Evolutionary conservation across 1,140 invertebrate species (phyloP).

Genomic region (Bombus balteatus): DNA sequence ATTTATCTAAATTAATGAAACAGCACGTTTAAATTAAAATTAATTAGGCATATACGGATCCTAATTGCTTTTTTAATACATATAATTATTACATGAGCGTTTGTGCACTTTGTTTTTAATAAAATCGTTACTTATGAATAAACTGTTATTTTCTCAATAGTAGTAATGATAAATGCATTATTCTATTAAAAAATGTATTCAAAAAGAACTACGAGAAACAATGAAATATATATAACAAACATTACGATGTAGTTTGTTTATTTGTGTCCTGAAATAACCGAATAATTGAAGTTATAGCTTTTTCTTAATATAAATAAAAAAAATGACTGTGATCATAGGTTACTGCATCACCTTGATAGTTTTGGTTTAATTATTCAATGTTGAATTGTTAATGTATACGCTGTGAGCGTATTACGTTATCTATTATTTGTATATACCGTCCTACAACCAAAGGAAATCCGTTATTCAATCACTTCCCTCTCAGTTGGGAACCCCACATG

Average conservation of each 20-base stretch:
- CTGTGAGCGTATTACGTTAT: background rate
- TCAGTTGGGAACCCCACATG: slow-evolving; percentile 37
- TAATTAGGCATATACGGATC: background rate
- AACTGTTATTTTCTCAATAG: slow-evolving; percentile 9
- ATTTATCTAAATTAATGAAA: slow-evolving; percentile 12
- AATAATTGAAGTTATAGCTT: background rate
- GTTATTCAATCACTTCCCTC: slow-evolving; percentile 53
- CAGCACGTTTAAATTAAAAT: background rate
- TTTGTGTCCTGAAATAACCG: background rate
- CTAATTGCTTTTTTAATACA: background rate
- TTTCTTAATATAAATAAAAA: background rate
- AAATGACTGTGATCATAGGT: background rate
- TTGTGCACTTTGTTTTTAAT: background rate
- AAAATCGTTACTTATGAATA: background rate
- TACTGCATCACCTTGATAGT: background rate
- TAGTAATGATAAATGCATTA: slow-evolving; percentile 27
- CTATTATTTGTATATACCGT: slow-evolving; percentile 38
- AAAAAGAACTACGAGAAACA: background rate
- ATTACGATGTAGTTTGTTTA: background rate
- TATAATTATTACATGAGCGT: slow-evolving; percentile 1
- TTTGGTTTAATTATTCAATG: background rate
- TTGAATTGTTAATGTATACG: background rate
- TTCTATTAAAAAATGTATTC: slow-evolving; percentile 21
- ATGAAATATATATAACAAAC: slow-evolving; percentile 30
- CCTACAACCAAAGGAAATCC: slow-evolving; percentile 49